A percentile compares a stretch with the other conserved stretches of the same genome.
Conservation (phyloP, 2,797 vertebrate species). For the Manis crassicaudata region DNA sequence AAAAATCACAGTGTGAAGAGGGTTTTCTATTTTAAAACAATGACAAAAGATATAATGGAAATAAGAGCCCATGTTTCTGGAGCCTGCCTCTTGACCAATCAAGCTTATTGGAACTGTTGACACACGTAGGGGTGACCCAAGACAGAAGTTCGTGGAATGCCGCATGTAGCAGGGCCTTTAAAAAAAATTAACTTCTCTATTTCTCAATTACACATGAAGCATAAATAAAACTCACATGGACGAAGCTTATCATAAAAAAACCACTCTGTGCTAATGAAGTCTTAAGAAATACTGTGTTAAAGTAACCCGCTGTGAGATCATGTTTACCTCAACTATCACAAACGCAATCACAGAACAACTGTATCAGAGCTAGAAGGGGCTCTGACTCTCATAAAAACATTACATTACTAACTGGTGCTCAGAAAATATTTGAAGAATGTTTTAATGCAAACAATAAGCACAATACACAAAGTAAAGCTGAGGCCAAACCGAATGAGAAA, state of each 20-base stretch:
- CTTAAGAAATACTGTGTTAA: not conserved
- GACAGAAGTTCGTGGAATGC: not conserved
- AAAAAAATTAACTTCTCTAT: constrained; percentile 7
- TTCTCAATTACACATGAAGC: not conserved
- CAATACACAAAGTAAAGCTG: not conserved
- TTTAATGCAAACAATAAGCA: not conserved
- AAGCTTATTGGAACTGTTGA: not conserved
- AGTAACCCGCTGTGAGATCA: not conserved
- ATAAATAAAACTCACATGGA: not conserved
- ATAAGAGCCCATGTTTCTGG: not conserved
- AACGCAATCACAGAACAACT: not conserved
- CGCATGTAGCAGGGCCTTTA: not conserved
- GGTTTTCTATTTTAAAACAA: not conserved
- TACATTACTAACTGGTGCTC: not conserved
- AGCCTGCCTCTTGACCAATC: not conserved
- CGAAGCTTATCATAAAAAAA: not conserved
- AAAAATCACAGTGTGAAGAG: not conserved
- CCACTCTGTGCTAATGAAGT: not conserved
- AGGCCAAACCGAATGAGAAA: not conserved
- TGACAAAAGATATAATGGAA: not conserved
- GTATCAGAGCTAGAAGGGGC: not conserved
- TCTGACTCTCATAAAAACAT: constrained; percentile 9
- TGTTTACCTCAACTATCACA: not conserved
- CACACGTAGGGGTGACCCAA: not conserved
- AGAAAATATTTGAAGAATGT: not conserved